Evolutionary conservation across 1,140 invertebrate species (phyloP), one percentile per base, ranked within the genome.

Genomic region (Nasonia longicornis): DNA sequence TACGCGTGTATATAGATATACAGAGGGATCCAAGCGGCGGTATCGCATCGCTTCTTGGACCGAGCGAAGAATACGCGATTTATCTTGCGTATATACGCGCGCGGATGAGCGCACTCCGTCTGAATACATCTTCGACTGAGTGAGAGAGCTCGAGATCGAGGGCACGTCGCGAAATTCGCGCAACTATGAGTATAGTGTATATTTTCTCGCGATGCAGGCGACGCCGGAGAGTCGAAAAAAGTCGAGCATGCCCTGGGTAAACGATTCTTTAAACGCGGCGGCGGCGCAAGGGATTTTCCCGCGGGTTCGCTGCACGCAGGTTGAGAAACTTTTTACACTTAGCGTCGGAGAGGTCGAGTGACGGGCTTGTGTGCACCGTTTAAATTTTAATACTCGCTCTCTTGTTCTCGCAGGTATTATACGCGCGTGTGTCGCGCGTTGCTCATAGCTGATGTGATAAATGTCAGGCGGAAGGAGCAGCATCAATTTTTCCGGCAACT

Each of bases 11-110:
- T 6, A 16, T 52, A 14, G 48, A 52, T 2, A 52, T 52, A 20
- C 48, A 4, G 48, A 0, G 3, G 20, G 16, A 58, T 16, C 2
- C 2, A 0, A 26, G 20, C 20, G 52, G 20, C 52, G 14, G 52
- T 58, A 58, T 58, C 3, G 16, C 6, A n/a, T 58, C 6, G 12
- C 20, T 76, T 20, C 20, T 22, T 12, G 14, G 42, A 2, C n/a
- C 35, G 42, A 63, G 71, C 71, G 63, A 80, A 64, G 79, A 80
- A 67, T 75, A 52, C 67, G 69, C 80, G 74, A 81, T 81, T 81
- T 77, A 81, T 81, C 74, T 77, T 77, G 52, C 52, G 80, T 67
- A 81, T 58, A 38, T 42, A 42, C 10, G 20, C 0, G 52, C 67
- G 66, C 2, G 80, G 66, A 72, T 20, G 42, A 72, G 38, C 42